phyloP scores from a whole-genome alignment of 2,888 invertebrate genomes.

The Melanostoma mellinum region DNA sequence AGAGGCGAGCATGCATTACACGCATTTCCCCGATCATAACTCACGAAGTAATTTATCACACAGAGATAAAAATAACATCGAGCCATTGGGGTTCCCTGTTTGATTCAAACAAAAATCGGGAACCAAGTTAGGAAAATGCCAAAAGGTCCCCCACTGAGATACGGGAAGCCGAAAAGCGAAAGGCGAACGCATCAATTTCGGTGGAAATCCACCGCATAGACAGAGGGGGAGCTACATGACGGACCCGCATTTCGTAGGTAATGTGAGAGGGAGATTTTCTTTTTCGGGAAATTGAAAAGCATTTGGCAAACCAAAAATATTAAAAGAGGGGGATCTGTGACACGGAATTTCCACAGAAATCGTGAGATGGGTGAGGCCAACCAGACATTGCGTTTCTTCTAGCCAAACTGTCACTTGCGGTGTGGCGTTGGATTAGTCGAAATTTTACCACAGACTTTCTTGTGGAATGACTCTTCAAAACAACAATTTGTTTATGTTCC shows the following conservation, averaged over 20 bases:
- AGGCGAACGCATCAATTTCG: constrained; percentile 57
- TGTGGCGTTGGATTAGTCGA: not conserved
- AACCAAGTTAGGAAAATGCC: constrained; percentile 63
- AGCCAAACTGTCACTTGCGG: constrained; percentile 32
- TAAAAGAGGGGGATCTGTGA: constrained; percentile 32
- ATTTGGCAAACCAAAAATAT: constrained; percentile 55
- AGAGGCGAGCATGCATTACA: constrained; percentile 16
- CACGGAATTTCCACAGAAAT: constrained; percentile 59
- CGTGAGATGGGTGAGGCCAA: constrained; percentile 16
- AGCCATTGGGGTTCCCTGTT: constrained; percentile 53
- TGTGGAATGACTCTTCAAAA: constrained; percentile 28
- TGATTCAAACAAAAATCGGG: constrained; percentile 32
- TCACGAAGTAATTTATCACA: constrained; percentile 70
- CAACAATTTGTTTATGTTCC: constrained; percentile 67
- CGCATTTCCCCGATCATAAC: constrained; percentile 58
- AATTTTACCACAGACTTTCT: constrained; percentile 1
- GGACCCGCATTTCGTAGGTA: constrained; percentile 5
- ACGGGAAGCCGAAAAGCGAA: not conserved
- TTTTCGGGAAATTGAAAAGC: constrained; percentile 52
- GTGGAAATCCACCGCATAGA: constrained; percentile 32
- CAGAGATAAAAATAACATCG: constrained; percentile 66
- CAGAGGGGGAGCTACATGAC: constrained; percentile 13
- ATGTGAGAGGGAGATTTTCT: constrained; percentile 44
- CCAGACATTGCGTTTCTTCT: constrained; percentile 9
- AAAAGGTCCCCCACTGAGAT: constrained; percentile 73